Evolutionary conservation across 2,797 vertebrate genomes (phyloP), one percentile per base, ranked within the genome.

Genomic region (Lemur catta): DNA sequence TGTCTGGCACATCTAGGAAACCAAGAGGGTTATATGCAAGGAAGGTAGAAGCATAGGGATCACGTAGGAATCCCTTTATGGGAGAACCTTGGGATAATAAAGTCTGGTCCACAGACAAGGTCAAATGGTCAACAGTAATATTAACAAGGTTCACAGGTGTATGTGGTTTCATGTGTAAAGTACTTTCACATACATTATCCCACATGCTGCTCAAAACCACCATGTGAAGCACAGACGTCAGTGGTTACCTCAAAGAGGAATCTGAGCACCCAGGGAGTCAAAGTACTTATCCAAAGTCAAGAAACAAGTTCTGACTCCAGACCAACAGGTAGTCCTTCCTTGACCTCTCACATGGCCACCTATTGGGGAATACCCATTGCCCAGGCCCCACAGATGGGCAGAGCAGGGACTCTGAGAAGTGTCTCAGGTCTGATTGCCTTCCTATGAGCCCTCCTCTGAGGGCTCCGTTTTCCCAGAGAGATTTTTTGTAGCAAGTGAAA

Each of bases 1-100:
- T 20, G 8, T 81, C 46, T 63, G 46, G 7, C 17, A 18, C 46
- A 3, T 33, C 95, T 96, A 50, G 24, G 86, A 79, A 95, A 79
- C 12, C 43, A 87, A 43, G 38, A 88, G 30, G 67, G 7, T 87
- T 57, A 79, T 35, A 81, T 0, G 7, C 33, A 7, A 65, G 4
- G 33, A 93, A 55, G 2, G 9, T 28, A 61, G 50, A 78, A 84
- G 14, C 13, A n/a, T 17, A 50, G 7, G 10, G 18, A 4, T 72
- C 41, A n/a, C 20, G 15, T 6, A 57, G 48, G 26, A 50, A 26
- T 28, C 9, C 24, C 17, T 89, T 72, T 55, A 50, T 13, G 26
- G 43, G 55, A 75, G 14, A 81, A 9, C 7, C 4, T 57, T 63
- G n/a, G 8, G 14, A 52, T 65, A 13, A 26, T 22, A 46, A 10